Evolutionary conservation across 2,888 invertebrate genomes (phyloP), one percentile per base, ranked within the genome.

Genomic region (Yponomeuta plumbellus): DNA sequence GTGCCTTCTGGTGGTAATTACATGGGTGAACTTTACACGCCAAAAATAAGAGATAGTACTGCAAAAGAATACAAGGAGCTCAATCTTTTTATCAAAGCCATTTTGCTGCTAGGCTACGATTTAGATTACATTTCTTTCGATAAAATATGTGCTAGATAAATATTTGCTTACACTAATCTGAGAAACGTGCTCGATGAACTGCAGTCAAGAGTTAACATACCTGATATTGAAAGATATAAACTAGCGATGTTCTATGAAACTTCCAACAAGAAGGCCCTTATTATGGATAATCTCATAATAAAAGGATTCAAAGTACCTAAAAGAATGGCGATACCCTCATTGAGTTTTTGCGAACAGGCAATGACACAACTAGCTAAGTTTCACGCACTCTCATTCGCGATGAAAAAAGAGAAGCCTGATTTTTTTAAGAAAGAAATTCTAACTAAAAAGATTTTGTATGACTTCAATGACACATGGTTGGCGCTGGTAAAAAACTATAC

Each of bases 311-410:
- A 64, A 39, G 81, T 79, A 0, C 70, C 70, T 11, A 66, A 76
- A 17, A 76, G 81, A 70, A 74, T 79, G 72, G 77, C 82, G 13
- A 74, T 78, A 0, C 71, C 81, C 17, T 70, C 79, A 0, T 44
- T 80, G 6, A 71, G 78, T 23, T 83, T 80, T 70, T 79, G 80
- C 10, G 78, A 83, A 69, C 66, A 76, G 34, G 73, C 80, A 0
- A 68, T 86, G 0, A 69, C 75, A 65, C 75, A 84, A 66, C 71
- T 87, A 6, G 86, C 87, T 0, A 86, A 74, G 71, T 81, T 86
- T 26, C 86, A 86, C 61, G 79, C 73, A 0, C 67, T 86, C 0
- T 76, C 84, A 0, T 83, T 81, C 65, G 77, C 75, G 0, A 13
- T 85, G 17, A 68, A 84, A 72, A 68, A 72, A 1, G 74, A 69